A percentile compares a stretch with the other conserved stretches of the same genome.
Conservation (phyloP, 2,797 vertebrate species). For the Acanthurus tractus region DNA sequence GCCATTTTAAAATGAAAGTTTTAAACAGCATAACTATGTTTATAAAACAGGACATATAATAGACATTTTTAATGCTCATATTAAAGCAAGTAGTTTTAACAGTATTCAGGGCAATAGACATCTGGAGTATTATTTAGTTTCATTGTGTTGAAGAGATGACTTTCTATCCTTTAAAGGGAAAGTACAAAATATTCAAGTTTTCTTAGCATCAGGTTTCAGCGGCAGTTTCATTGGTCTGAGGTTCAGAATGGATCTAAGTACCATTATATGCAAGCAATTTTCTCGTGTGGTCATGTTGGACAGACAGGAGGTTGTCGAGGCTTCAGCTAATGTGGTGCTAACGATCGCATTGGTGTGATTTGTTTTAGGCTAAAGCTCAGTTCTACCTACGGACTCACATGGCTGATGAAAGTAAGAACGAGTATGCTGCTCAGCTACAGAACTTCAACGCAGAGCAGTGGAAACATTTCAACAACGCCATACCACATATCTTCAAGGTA, state of each 20-base stretch:
- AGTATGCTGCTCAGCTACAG: slow-evolving; percentile 97
- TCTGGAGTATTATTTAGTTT: neutral
- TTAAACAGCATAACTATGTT: too few relatives aligned
- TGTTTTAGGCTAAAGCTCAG: slow-evolving; percentile 93
- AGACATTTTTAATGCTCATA: too few relatives aligned
- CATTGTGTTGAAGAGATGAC: neutral
- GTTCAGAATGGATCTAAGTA: neutral
- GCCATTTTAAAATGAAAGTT: too few relatives aligned
- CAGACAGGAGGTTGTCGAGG: neutral
- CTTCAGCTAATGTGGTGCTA: neutral
- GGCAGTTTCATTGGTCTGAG: neutral
- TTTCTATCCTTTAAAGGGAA: neutral
- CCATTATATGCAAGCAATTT: neutral
- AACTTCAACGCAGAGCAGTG: slow-evolving; percentile 97
- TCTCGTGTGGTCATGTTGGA: neutral
- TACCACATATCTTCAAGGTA: slow-evolving; percentile 99
- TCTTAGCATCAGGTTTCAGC: neutral
- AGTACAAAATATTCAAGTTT: neutral
- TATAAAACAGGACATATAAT: too few relatives aligned
- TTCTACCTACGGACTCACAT: slow-evolving; percentile 95
- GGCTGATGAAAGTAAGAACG: slow-evolving; percentile 98
- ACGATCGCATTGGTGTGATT: neutral
- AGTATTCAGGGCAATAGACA: too few relatives aligned
- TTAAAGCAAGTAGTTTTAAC: too few relatives aligned
- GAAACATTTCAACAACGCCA: slow-evolving; percentile 96